Base-by-base conservation (phyloP, 2,113 vertebrate species). In the Hylia prasina region DNA sequence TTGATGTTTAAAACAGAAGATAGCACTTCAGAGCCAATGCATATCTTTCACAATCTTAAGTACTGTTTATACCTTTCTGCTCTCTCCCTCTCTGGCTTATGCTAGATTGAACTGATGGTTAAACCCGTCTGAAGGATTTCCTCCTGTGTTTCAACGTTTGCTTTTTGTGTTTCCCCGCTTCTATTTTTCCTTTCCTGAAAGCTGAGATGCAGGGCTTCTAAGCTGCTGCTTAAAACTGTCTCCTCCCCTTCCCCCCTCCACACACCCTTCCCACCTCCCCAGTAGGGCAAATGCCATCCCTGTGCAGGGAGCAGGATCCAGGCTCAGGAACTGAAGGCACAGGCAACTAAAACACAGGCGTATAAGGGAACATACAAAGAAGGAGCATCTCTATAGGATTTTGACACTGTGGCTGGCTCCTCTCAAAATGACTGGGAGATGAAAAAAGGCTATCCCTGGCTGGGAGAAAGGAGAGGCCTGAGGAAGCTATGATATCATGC, bases 401-500 rank as follows among this genome's bases (percentile, higher is more conserved):
- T 94, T 86, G 58, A 61, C 42, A 16, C 35, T 60, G 24, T 37
- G 42, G 30, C 72, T 94, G 72, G 45, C 85, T 95, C 45, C 47
- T 90, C 85, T 92, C 68, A 84, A 79, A 90, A 91, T 81, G 60
- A 65, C 82, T 85, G 54, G 82, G 77, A 90, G 90, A 84, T 91
- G 71, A 95, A 79, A 78, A 86, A 90, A 91, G 35, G 15, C 79
- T 75, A 37, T 47, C 47, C 51, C 75, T 75, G 78, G 28, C 72
- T 88, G 35, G 47, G 81, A 81, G 73, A 88, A 75, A 96, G 81
- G 93, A 83, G 82, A 95, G n/a, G 79, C 92, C 82, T 89, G 80
- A 91, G 71, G 75, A 94, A 92, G 82, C 68, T 95, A 87, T 96
- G 95, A 96, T 96, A 97, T 96, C 97, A 97, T 96, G 70, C 80